These are phyloP conservation scores for Andrena haemorrhoa DNA, from an alignment of 2,888 invertebrate species.

Conservation along the genomic window DNA sequence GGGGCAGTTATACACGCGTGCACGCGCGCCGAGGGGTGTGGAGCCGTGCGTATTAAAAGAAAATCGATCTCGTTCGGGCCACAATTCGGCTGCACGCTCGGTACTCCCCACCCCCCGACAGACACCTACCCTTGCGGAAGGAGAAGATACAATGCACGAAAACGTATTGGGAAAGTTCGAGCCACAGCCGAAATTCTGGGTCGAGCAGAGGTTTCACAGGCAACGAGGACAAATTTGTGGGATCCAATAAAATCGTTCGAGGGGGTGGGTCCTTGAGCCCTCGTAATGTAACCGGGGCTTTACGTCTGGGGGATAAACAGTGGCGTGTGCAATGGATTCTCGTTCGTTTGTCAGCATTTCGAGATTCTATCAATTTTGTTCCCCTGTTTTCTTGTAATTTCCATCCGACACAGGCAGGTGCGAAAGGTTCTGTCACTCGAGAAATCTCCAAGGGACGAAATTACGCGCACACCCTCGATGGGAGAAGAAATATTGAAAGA, in stretches of 20 bases:
- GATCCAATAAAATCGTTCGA: conserved; percentile 46
- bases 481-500: not conserved
- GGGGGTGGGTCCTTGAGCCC: conserved; percentile 35
- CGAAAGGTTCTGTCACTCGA: too few relatives aligned
- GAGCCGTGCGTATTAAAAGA: conserved; percentile 57
- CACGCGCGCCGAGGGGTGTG: conserved; percentile 14
- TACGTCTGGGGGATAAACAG: not conserved
- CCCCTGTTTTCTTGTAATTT: too few relatives aligned
- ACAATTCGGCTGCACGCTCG: conserved; percentile 25
- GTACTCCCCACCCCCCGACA: not conserved
- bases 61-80: conserved; percentile 62
- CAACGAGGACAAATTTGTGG: conserved; percentile 55
- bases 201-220: conserved; percentile 38
- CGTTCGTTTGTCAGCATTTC: not conserved
- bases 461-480: too few relatives aligned
- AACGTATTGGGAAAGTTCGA: conserved; percentile 68
- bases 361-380: too few relatives aligned
- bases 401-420: too few relatives aligned
- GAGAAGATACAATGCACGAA: conserved; percentile 58
- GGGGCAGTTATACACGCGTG: conserved; percentile 33
- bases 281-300: not conserved
- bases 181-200: conserved; percentile 58
- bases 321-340: not conserved
- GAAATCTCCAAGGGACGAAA: too few relatives aligned
- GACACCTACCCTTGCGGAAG: conserved; percentile 23